Base-by-base conservation (phyloP, 2,797 vertebrate genomes). In the Adrianichthys oophorus region DNA sequence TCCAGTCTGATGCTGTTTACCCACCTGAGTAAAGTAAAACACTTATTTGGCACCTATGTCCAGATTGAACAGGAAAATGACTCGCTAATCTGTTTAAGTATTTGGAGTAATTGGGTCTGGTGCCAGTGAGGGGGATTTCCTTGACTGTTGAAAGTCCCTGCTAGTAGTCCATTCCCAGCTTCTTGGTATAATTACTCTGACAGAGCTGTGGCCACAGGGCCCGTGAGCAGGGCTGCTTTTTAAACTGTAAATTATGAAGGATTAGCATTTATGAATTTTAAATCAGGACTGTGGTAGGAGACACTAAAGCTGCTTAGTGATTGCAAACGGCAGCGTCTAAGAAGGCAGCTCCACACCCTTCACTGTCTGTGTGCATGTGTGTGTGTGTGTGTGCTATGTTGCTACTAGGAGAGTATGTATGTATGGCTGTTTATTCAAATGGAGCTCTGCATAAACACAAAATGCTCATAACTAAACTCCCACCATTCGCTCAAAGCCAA, bases 261-360 rank as follows among this genome's bases (percentile, higher is more conserved):
- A 99, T 99, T 99, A 99, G 97, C 97, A 99, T 98, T 99, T 98
- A 99, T 99, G 97, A 99, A 99, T 98, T 98, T 98, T 98, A 98
- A 98, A 98, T 97, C 95, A 97, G 95, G 95, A 92, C 93, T 94
- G 94, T 95, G 95, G 95, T 96, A 94, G 96, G 94, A 98, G 96
- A 96, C 95, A 94, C 95, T 96, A 98, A 99, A 98, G 96, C 97
- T 95, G 96, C 97, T 98, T 98, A 97, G 93, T 91, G 93, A 94
- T 94, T 93, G 94, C 95, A 96, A 94, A 95, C 92, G 92, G 92
- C 91, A 90, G 94, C 92, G 93, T 95, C 95, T 94, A 92, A 93
- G 92, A 93, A 90, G 88, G 87, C 89, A 80, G 91, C 83, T 91
- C 92, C 83, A 94, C 94, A 95, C 95, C 89, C 92, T 89, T 95